These are phyloP conservation scores for Himantopus leucocephalus DNA, from an alignment of 2,113 vertebrate species.

Conservation along the genomic window DNA sequence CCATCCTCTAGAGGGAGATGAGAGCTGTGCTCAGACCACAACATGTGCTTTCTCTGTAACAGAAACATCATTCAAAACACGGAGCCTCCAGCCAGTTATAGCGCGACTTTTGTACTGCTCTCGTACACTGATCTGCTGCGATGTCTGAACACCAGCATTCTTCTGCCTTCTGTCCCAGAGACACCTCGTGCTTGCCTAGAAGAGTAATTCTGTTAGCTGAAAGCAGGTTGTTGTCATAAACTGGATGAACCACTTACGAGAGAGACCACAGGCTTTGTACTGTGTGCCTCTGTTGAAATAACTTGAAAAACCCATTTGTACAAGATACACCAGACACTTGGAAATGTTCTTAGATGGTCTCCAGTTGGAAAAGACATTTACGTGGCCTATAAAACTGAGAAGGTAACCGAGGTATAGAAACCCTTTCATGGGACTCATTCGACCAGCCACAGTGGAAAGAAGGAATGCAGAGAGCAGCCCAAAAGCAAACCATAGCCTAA, in stretches of 20 bases:
- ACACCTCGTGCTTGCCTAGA: fast-evolving
- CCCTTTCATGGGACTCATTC: neutral
- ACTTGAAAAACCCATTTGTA: neutral
- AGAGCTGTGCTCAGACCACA: neutral
- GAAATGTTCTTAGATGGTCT: neutral
- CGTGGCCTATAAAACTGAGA: neutral
- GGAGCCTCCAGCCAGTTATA: neutral
- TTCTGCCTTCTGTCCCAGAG: neutral
- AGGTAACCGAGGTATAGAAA: neutral
- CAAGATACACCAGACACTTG: neutral
- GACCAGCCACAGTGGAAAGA: neutral
- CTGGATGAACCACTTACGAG: neutral
- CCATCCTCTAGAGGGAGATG: neutral
- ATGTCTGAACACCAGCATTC: neutral
- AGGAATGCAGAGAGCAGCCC: neutral
- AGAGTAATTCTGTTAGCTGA: neutral
- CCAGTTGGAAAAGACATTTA: neutral
- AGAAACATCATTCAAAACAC: neutral
- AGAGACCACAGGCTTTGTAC: neutral
- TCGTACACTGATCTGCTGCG: no score
- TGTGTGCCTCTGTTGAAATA: neutral
- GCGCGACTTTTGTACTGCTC: neutral
- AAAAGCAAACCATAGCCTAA: neutral
- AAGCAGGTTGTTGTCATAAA: neutral
- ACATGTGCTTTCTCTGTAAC: neutral